Evolutionary conservation across 2,797 vertebrate species (phyloP).

Genomic region (Aulostomus chinensis): DNA sequence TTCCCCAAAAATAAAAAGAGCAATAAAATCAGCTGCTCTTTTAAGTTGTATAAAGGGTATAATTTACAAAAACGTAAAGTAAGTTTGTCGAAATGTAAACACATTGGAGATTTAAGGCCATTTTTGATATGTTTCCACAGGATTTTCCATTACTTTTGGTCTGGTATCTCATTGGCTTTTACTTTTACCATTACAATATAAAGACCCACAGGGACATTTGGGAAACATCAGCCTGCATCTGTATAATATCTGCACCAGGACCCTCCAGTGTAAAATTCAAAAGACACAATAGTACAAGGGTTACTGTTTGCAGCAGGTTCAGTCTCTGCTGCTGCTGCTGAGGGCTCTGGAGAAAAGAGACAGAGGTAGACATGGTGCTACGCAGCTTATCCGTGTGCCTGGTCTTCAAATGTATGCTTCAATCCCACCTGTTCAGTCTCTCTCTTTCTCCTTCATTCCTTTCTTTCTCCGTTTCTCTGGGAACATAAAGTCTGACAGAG

Average conservation of each 20-base stretch:
- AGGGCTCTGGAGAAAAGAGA: conserved; percentile 43
- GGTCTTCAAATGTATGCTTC: conserved; percentile 36
- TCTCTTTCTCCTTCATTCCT: conserved; percentile 27
- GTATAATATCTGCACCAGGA: conserved; percentile 52
- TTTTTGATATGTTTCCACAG: conserved; percentile 16
- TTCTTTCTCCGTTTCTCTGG: conserved; percentile 33
- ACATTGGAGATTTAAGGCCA: conserved; percentile 36
- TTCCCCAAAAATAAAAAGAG: conserved; percentile 30
- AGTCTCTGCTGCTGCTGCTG: conserved; percentile 43
- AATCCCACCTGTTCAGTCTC: conserved; percentile 25
- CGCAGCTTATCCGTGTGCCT: conserved; percentile 37
- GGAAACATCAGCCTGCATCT: conserved; percentile 44
- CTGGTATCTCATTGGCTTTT: conserved; percentile 8
- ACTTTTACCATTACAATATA: neutral
- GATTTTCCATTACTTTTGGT: conserved; percentile 21
- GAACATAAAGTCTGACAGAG: conserved; percentile 38
- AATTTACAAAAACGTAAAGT: conserved; percentile 14
- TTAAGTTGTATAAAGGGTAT: conserved; percentile 18
- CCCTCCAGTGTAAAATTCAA: conserved; percentile 66
- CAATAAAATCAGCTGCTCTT: conserved; percentile 25
- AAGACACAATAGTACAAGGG: conserved; percentile 44
- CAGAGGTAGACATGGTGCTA: conserved; percentile 52
- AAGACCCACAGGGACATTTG: conserved; percentile 16
- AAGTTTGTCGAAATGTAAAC: conserved; percentile 24
- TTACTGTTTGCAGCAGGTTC: conserved; percentile 37